phyloP scores from a whole-genome alignment of 2,113 vertebrate species.

The Lichenostomus cassidix region DNA sequence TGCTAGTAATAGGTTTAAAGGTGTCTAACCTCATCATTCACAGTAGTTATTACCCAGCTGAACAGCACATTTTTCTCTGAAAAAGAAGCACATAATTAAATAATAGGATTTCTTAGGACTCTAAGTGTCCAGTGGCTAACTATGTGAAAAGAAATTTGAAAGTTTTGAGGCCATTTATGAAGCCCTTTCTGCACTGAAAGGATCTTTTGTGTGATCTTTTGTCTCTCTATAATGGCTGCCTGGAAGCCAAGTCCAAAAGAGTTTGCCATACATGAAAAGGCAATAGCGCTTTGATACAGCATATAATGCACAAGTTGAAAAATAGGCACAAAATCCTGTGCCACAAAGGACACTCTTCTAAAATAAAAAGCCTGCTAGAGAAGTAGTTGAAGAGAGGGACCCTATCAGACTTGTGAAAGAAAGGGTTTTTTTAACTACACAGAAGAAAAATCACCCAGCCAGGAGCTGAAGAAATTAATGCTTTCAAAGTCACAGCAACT shows the following conservation, averaged over 20 bases:
- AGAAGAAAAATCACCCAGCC: not conserved
- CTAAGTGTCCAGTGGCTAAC: not conserved
- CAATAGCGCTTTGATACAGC: not conserved
- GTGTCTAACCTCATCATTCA: not conserved
- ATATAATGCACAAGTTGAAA: not conserved
- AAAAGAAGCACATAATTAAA: not conserved
- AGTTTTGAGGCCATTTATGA: not conserved
- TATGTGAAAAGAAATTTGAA: not conserved
- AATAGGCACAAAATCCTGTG: not conserved
- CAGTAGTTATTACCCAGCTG: not conserved
- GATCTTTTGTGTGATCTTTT: not conserved
- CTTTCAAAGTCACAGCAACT: not conserved
- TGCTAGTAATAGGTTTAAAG: not conserved
- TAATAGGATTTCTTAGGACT: not conserved
- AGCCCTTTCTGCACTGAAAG: not conserved
- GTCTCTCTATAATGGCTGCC: not conserved
- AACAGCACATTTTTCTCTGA: not conserved
- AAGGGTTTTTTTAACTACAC: not conserved
- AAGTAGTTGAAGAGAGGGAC: not conserved
- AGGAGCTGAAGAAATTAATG: not conserved
- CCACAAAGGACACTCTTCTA: not conserved
- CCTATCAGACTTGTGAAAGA: conserved; percentile 4
- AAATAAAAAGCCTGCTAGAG: not conserved
- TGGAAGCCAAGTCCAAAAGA: not conserved
- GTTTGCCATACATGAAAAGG: conserved; percentile 3